Evolutionary conservation across 2,113 vertebrate species (phyloP), one percentile per base, ranked within the genome.

Genomic region (Pelusios castaneus): DNA sequence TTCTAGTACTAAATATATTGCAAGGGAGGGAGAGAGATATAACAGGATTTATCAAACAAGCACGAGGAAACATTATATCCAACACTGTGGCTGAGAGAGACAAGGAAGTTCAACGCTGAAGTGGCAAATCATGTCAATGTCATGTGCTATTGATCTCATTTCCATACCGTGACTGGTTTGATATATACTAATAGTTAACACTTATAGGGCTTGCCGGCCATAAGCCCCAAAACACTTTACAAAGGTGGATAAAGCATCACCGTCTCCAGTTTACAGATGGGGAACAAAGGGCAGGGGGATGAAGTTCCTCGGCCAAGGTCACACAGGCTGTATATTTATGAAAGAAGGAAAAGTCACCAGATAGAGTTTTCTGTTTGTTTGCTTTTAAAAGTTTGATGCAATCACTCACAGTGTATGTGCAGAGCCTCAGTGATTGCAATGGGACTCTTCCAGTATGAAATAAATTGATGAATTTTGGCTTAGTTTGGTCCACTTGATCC

Each of bases 1-100:
- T 54, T 70, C 63, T 19, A 94, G 91, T 63, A 89, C 79, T 90
- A 92, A 93, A 89, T 41, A 83, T 83, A 82, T 8, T 38, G 78
- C 87, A 93, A 70, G 63, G 19, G n/a, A 92, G 45, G 0, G n/a
- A 0, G 63, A 90, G 67, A 84, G 38, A 21, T 51, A 75, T n/a
- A 31, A 38, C 2, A 1, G 56, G 19, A 80, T 84, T 90, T n/a
- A 70, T 22, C 19, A 21, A 13, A 51, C 22, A 45, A 84, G 45
- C 0, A 2, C 49, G 17, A 67, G 10, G 41, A n/a, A n/a, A 94
- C 91, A 90, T 45, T 47, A 89, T 85, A 55, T 0, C n/a, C 22
- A 24, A 43, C 21, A 43, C 24, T 41, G 24, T 16, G 2, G 73
- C 34, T 38, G 34, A 67, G 34, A 67, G 63, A 67, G 63, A 38